A percentile compares a stretch with the other conserved stretches of the same genome.
Conservation (phyloP, 2,888 invertebrate species). For the Busseola fusca region DNA sequence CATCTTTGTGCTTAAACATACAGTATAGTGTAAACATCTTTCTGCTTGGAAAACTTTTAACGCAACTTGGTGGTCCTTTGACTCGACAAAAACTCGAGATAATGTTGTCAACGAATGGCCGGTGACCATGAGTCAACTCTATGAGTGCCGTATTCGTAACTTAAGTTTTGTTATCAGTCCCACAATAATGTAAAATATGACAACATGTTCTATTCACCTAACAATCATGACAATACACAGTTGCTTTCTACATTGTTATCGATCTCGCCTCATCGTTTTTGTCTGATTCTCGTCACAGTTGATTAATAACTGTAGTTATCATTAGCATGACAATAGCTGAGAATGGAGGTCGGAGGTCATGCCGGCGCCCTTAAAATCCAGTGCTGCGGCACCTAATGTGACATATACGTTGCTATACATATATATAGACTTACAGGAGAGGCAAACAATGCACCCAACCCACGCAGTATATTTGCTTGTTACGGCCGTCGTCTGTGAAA, state of each 20-base stretch:
- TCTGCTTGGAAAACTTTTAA: conserved; percentile 65
- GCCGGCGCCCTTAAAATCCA: conserved; percentile 80
- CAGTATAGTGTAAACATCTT: conserved; percentile 53
- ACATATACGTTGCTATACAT: conserved; percentile 58
- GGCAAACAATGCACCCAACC: conserved; percentile 84
- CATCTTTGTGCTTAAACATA: conserved; percentile 49
- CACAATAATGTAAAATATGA: conserved; percentile 46
- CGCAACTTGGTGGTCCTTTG: conserved; percentile 73
- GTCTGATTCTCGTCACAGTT: conserved; percentile 69
- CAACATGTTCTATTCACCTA: conserved; percentile 44
- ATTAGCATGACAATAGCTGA: conserved; percentile 83
- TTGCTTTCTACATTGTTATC: conserved; percentile 51
- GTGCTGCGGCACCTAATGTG: conserved; percentile 69
- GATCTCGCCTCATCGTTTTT: conserved; percentile 44
- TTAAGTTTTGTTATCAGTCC: conserved; percentile 45
- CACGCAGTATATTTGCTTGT: conserved; percentile 78
- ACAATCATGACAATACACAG: conserved; percentile 42
- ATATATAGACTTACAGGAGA: conserved; percentile 69
- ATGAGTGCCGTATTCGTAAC: conserved; percentile 30
- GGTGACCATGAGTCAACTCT: conserved; percentile 62
- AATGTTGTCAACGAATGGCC: conserved; percentile 56
- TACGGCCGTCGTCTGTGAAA: conserved; percentile 75
- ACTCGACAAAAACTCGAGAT: conserved; percentile 63
- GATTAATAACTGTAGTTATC: conserved; percentile 70
- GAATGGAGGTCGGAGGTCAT: conserved; percentile 82